Evolutionary conservation across 2,888 invertebrate genomes (phyloP).

Genomic region (Leptura quadrifasciata): DNA sequence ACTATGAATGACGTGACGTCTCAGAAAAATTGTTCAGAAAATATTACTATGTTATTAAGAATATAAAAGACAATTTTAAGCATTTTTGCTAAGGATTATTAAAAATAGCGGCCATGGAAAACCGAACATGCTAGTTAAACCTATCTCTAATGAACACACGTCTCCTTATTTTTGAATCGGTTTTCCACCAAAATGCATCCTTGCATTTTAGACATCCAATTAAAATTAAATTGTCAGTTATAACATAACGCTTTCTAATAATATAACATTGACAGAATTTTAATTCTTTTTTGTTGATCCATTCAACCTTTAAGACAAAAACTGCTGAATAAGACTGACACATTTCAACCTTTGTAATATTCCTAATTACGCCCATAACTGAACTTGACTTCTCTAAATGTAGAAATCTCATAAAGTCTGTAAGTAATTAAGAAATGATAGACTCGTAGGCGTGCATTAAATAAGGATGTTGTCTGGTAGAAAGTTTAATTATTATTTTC

Average conservation of each 20-base stretch:
- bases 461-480: neutral
- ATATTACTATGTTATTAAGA: no score
- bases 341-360: neutral
- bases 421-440: neutral
- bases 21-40: no score
- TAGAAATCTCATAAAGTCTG: neutral
- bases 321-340: neutral
- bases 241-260: neutral
- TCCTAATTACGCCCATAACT: neutral
- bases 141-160: no score
- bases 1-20: no score
- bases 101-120: no score
- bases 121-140: no score
- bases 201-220: neutral
- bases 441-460: neutral
- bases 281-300: neutral
- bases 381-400: neutral
- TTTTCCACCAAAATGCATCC: no score
- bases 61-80: no score
- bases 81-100: no score
- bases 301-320: neutral
- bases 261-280: neutral
- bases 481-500: neutral
- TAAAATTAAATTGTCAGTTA: neutral
- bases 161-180: no score